Base-by-base conservation (phyloP, 2,888 invertebrate species). In the Watsonalla cultraria region DNA sequence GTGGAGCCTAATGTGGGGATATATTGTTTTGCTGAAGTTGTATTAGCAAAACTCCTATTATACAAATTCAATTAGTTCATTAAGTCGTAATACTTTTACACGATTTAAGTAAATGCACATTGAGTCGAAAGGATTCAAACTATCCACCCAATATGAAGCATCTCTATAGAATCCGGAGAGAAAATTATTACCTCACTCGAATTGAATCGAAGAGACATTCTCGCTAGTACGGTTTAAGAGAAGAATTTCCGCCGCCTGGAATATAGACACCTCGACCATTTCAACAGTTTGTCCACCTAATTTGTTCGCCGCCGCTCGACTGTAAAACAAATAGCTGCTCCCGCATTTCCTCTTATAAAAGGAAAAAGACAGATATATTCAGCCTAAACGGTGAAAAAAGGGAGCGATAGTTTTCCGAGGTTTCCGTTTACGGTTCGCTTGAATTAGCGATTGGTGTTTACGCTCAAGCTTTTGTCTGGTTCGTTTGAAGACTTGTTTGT, bases 261-360 rank as follows among this genome's bases (percentile, higher is more conserved):
- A 89, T 85, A 86, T 82, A 86, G 89, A 87, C 89, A 88, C 87
- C 86, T 88, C 86, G 83, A 74, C 80, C 82, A 84, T 82, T 86
- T 84, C 84, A 85, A 86, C 87, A 89, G 90, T 90, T 89, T 90
- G 90, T 88, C 89, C 86, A 87, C 87, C 90, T 89, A 90, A 90
- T 90, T 90, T 90, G 89, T 87, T 88, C 90, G 84, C 75, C 84
- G 84, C 78, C 84, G 83, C 82, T 85, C 86, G 81, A 80, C 88
- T 88, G 88, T 84, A 86, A 89, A 90, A 90, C 88, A 90, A 90
- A 90, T 89, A 89, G 85, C 81, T 78, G 74, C 75, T 80, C 79
- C 81, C 81, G 79, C 79, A 80, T 84, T 85, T 81, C 78, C 84
- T 77, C 81, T 78, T 76, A 74, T 77, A 72, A 73, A 71, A 71